These are phyloP conservation scores for Muscicapa striata DNA, from an alignment of 2,797 vertebrate genomes.

Conservation along the genomic window DNA sequence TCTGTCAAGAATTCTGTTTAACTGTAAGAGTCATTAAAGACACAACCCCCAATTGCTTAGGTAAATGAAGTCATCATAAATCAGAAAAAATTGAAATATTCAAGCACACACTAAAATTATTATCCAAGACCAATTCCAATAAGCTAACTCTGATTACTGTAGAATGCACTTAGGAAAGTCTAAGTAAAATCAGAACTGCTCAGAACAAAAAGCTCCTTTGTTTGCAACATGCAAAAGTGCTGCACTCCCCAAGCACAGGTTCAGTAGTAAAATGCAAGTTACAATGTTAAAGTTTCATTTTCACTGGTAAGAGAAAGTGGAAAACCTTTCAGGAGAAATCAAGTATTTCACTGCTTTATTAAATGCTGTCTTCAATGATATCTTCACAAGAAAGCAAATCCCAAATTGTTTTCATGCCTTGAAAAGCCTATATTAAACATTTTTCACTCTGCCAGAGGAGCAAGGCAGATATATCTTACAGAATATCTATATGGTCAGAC, in stretches of 20 bases:
- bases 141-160: conserved; percentile 20
- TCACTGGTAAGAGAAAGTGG: neutral
- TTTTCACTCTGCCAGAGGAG: conserved; percentile 28
- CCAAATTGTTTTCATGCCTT: neutral
- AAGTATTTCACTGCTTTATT: conserved; percentile 6
- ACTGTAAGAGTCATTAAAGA: neutral
- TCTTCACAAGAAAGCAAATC: conserved; percentile 12
- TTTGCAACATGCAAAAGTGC: neutral
- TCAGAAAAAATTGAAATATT: neutral
- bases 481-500: neutral
- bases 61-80: conserved; percentile 13
- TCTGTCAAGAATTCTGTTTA: neutral
- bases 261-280: neutral
- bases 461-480: neutral
- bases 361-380: neutral
- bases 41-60: neutral
- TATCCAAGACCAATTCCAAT: neutral
- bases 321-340: conserved; percentile 26
- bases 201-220: neutral
- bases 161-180: neutral
- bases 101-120: neutral
- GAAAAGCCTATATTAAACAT: neutral
- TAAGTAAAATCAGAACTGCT: neutral
- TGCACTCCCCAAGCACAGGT: neutral
- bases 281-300: neutral